These are phyloP conservation scores for Drosophila recens DNA, from an alignment of 2,888 invertebrate genomes.

Conservation along the genomic window DNA sequence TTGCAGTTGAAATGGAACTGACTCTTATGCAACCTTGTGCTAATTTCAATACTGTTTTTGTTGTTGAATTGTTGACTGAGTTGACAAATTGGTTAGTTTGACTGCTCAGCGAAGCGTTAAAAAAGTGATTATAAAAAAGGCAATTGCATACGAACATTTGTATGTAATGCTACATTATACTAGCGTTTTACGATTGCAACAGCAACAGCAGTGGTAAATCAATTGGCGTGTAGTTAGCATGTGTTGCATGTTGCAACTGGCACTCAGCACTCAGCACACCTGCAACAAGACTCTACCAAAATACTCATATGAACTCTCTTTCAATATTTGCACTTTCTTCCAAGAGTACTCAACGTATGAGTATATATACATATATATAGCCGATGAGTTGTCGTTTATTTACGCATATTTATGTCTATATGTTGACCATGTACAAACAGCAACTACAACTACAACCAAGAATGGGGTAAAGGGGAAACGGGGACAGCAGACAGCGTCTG, in stretches of 20 bases:
- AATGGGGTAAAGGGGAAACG: conserved; percentile 8
- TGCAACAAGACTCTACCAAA: conserved; percentile 14
- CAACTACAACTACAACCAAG: conserved; percentile 20
- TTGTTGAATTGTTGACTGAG: conserved; percentile 41
- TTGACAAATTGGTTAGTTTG: conserved; percentile 56
- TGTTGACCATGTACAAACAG: conserved; percentile 69
- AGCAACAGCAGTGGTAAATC: conserved; percentile 41
- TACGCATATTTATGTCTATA: conserved; percentile 74
- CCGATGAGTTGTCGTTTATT: conserved; percentile 56
- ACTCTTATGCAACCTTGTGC: conserved; percentile 39
- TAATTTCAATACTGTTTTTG: conserved; percentile 15
- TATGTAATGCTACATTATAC: conserved; percentile 33
- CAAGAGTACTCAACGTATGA: conserved; percentile 13
- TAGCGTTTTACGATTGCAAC: conserved; percentile 40
- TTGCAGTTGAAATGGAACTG: conserved; percentile 18
- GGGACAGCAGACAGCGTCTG: conserved; percentile 52
- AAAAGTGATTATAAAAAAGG: conserved; percentile 50
- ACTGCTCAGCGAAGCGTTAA: conserved; percentile 62
- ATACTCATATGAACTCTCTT: conserved; percentile 11
- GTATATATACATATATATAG: conserved; percentile 5
- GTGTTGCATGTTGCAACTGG: conserved; percentile 34
- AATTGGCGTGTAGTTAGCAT: conserved; percentile 54
- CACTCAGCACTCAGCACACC: conserved; percentile 9
- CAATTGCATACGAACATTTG: conserved; percentile 23
- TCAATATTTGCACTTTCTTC: conserved; percentile 77